Conservation (phyloP, 1,140 invertebrate genomes). For the Mactra quadrangularis region DNA sequence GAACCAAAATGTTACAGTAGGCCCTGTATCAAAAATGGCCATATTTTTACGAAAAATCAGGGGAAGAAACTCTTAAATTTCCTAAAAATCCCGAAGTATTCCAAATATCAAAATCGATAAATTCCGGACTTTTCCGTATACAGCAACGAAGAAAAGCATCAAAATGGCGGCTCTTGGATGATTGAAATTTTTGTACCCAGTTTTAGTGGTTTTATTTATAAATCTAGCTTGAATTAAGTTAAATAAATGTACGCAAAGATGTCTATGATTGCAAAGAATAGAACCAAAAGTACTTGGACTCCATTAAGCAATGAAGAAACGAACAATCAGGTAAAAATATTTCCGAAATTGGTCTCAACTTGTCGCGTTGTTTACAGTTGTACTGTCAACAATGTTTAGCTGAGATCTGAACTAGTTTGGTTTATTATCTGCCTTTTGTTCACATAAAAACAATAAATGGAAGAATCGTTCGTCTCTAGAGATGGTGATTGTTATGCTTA, state of each 20-base stretch:
- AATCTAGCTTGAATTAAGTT: background rate
- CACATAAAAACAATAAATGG: too few species aligned
- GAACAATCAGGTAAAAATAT: conserved; percentile 79
- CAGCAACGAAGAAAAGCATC: conserved; percentile 64
- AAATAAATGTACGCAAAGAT: conserved; percentile 61
- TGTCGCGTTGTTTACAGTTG: background rate
- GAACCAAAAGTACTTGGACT: conserved; percentile 82
- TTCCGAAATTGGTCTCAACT: conserved; percentile 37
- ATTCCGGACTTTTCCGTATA: conserved; percentile 42
- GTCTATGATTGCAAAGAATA: conserved; percentile 81
- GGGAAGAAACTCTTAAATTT: too few species aligned
- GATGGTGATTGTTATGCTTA: too few species aligned
- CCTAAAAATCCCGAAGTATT: too few species aligned
- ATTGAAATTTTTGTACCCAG: background rate
- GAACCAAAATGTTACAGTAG: too few species aligned
- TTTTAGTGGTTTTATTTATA: background rate
- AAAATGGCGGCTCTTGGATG: conserved; percentile 67
- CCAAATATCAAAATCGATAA: too few species aligned
- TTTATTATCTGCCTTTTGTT: too few species aligned
- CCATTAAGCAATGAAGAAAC: conserved; percentile 81
- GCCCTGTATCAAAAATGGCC: too few species aligned
- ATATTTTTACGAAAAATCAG: too few species aligned
- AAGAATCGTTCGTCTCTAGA: too few species aligned
- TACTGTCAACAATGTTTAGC: too few species aligned
- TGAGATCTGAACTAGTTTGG: too few species aligned